Conservation (phyloP, 2,113 vertebrate species). For the Apistogramma diplotaenia region DNA sequence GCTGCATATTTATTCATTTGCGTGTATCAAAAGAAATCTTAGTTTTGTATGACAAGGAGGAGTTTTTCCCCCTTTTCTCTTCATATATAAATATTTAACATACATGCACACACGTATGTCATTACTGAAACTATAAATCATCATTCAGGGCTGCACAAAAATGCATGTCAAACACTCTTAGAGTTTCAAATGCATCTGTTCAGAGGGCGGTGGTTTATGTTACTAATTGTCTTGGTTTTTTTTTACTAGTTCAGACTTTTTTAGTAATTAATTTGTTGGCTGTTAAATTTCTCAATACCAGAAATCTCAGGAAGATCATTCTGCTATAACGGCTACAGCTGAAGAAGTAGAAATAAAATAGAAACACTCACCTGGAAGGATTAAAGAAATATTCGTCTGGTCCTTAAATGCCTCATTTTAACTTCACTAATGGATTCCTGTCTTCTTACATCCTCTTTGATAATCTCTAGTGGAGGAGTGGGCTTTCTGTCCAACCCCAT, state of each 20-base stretch:
- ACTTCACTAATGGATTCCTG: neutral
- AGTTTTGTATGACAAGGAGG: neutral
- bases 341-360: neutral
- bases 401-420: neutral
- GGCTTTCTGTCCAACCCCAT: conserved; percentile 87
- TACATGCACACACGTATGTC: too few relatives aligned
- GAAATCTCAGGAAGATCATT: too few relatives aligned
- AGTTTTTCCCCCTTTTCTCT: neutral
- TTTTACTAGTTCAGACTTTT: too few relatives aligned
- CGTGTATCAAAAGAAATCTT: neutral
- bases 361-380: neutral
- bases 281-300: too few relatives aligned
- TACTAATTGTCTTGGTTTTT: too few relatives aligned
- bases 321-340: neutral
- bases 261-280: too few relatives aligned
- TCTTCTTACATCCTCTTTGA: conserved; percentile 44
- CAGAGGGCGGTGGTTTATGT: neutral
- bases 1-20: neutral
- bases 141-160: too few relatives aligned
- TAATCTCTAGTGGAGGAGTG: conserved; percentile 73
- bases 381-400: conserved; percentile 40
- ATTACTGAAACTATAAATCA: too few relatives aligned
- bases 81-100: neutral
- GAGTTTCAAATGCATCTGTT: neutral
- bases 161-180: too few relatives aligned